Evolutionary conservation across 2,888 invertebrate species (phyloP).

Genomic region (Erebia ligea): DNA sequence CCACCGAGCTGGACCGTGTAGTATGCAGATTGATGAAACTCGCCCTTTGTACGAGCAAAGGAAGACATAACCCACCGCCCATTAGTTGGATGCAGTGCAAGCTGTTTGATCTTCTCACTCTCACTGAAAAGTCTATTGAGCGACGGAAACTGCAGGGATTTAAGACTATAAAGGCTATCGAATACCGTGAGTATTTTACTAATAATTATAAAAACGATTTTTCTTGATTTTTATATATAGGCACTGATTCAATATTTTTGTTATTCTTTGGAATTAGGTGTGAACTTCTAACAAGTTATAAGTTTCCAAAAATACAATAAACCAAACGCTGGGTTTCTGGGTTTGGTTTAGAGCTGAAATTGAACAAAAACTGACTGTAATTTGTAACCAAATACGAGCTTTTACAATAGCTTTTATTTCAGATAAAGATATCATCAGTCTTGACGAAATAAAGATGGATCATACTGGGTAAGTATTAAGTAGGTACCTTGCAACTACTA

Average conservation of each 20-base stretch:
- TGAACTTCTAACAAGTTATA: background rate
- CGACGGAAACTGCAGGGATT: slow-evolving; percentile 57
- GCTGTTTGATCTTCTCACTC: slow-evolving; percentile 64
- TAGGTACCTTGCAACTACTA: too few relatives aligned
- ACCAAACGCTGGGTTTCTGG: background rate
- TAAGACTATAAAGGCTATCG: slow-evolving; percentile 51
- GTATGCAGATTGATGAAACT: slow-evolving; percentile 70
- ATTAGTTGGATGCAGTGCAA: slow-evolving; percentile 71
- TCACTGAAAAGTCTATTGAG: slow-evolving; percentile 70
- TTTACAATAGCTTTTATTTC: slow-evolving; percentile 6
- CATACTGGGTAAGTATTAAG: slow-evolving; percentile 50
- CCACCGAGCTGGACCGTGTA: slow-evolving; percentile 63
- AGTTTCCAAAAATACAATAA: slow-evolving; percentile 10
- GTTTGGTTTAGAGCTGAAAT: background rate
- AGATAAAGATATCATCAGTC: slow-evolving; percentile 31
- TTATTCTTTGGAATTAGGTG: background rate
- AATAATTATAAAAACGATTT: background rate
- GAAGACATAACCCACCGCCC: slow-evolving; percentile 54
- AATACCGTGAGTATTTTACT: slow-evolving; percentile 51
- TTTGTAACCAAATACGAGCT: background rate
- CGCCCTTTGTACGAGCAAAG: slow-evolving; percentile 56
- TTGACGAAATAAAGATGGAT: slow-evolving; percentile 14
- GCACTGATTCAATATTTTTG: background rate
- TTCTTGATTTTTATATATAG: background rate
- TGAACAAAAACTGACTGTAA: background rate